A percentile compares a stretch with the other conserved stretches of the same genome.
phyloP scores from a whole-genome alignment of 2,797 vertebrate genomes.

The Valencia hispanica region DNA sequence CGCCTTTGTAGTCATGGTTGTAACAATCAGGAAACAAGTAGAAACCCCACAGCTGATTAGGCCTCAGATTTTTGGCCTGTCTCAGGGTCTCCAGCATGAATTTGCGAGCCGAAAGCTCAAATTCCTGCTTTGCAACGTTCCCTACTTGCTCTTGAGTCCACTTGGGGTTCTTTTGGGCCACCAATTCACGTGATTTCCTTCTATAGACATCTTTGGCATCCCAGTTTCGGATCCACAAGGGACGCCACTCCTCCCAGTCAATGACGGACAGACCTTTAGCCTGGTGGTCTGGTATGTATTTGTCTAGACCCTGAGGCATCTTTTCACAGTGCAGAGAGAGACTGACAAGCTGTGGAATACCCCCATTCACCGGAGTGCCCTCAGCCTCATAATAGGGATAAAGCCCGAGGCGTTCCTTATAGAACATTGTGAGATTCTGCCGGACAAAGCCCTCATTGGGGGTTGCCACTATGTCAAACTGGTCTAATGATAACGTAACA shows the following conservation, averaged over 20 bases:
- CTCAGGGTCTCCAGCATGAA: conserved; percentile 92
- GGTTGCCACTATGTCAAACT: conserved; percentile 89
- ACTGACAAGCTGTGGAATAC: conserved; percentile 92
- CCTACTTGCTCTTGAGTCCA: conserved; percentile 82
- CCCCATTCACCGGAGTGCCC: conserved; percentile 79
- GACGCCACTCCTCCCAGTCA: conserved; percentile 99
- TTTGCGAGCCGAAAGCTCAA: conserved; percentile 86
- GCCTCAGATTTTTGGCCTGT: conserved; percentile 85
- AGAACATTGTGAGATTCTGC: conserved; percentile 96
- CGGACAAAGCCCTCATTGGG: conserved; percentile 93
- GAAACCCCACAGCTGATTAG: conserved; percentile 94
- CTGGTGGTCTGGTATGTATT: conserved; percentile 85
- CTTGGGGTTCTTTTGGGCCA: conserved; percentile 75
- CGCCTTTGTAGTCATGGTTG: conserved; percentile 92
- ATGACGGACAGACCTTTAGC: conserved; percentile 91
- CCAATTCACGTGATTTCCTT: conserved; percentile 80
- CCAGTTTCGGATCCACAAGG: conserved; percentile 98
- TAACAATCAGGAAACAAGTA: conserved; percentile 99
- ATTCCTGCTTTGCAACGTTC: conserved; percentile 90
- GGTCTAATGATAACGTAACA: conserved; percentile 83
- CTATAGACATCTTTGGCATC: conserved; percentile 91
- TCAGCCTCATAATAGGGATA: conserved; percentile 86
- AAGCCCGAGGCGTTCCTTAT: conserved; percentile 90
- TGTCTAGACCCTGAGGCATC: conserved; percentile 79
- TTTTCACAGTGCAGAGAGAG: conserved; percentile 81